Conservation (phyloP, 2,113 vertebrate species). For the Colossoma macropomum region DNA sequence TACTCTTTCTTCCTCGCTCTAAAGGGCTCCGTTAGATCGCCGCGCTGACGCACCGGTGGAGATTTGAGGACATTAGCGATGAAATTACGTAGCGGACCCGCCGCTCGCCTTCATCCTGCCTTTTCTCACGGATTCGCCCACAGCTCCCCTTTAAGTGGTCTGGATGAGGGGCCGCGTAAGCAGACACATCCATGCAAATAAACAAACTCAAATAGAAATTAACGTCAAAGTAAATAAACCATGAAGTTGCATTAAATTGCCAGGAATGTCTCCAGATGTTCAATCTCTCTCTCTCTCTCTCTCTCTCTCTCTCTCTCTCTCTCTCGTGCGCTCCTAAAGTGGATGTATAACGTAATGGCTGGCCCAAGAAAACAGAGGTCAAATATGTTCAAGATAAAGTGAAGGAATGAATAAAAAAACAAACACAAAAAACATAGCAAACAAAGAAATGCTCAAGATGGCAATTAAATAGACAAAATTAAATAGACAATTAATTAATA, state of each 20-base stretch:
- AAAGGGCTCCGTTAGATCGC: conserved; percentile 62
- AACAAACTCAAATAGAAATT: conserved; percentile 58
- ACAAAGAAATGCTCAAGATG: too few relatives aligned
- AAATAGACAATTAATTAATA: too few relatives aligned
- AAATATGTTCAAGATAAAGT: conserved; percentile 9
- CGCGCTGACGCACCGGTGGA: conserved; percentile 45
- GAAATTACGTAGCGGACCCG: conserved; percentile 30
- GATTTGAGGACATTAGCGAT: conserved; percentile 33
- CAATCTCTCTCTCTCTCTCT: conserved; percentile 1
- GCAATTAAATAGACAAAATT: too few relatives aligned
- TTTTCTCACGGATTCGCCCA: conserved; percentile 41
- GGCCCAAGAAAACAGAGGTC: not conserved
- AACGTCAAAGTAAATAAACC: conserved; percentile 60
- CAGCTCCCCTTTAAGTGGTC: conserved; percentile 24
- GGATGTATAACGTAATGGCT: conserved; percentile 19
- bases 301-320: conserved; percentile 4
- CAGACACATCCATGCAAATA: conserved; percentile 50
- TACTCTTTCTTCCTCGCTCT: conserved; percentile 65
- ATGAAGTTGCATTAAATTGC: conserved; percentile 55
- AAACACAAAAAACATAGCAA: too few relatives aligned
- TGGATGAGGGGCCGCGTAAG: conserved; percentile 26
- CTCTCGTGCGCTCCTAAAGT: not conserved
- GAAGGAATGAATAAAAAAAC: not conserved
- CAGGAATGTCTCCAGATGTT: conserved; percentile 60
- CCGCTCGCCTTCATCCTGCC: conserved; percentile 22